Percentiles rank a stretch among this genome's conserved stretches.
These are phyloP conservation scores for Tromatobia lineatoria DNA, from an alignment of 2,888 invertebrate species.

Conservation along the genomic window DNA sequence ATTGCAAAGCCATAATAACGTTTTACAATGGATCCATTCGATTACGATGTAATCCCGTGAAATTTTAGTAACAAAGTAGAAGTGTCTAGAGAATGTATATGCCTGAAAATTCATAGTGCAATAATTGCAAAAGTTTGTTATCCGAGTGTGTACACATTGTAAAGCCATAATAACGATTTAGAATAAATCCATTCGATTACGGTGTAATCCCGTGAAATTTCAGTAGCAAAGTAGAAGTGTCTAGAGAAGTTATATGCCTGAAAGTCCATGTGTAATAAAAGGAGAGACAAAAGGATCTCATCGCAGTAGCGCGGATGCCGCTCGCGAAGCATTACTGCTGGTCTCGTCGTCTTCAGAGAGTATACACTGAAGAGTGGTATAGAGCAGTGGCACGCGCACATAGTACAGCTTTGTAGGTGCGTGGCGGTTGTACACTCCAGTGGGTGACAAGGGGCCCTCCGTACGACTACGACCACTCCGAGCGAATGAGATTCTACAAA, in stretches of 20 bases:
- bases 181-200: neutral
- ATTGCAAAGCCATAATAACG: neutral
- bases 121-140: neutral
- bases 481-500: conserved; percentile 64
- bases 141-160: neutral
- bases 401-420: conserved; percentile 19
- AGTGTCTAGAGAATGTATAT: neutral
- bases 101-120: neutral
- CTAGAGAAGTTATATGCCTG: neutral
- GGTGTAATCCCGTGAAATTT: conserved; percentile 3
- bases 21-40: neutral
- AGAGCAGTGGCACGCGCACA: conserved; percentile 35
- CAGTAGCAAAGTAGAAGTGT: neutral
- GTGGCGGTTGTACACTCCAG: conserved; percentile 44
- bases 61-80: neutral
- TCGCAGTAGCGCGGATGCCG: conserved; percentile 26
- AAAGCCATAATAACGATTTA: neutral
- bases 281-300: conserved; percentile 42
- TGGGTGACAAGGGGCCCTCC: conserved; percentile 44
- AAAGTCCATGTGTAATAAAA: conserved; percentile 9
- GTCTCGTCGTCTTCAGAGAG: conserved; percentile 33
- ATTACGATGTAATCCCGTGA: neutral
- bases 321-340: conserved; percentile 24
- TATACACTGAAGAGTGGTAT: neutral
- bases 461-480: conserved; percentile 59